Base-by-base conservation (phyloP, 1,140 invertebrate genomes). In the Leptopilina clavipes region DNA sequence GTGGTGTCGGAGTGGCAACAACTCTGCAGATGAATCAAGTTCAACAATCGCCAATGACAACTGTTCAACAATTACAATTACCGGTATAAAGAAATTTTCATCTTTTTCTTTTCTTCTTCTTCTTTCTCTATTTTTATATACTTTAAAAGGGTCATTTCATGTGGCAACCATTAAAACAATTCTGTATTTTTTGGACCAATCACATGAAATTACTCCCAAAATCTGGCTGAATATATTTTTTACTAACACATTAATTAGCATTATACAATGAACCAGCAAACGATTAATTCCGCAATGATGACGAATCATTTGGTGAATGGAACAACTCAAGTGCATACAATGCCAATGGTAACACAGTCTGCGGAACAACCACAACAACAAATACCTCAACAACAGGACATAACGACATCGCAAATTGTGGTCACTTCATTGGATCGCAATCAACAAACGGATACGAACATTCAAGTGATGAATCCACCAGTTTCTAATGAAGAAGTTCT, bases 61-160 rank as follows among this genome's bases (percentile, higher is more conserved):
- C 89, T 14, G 90, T 91, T 74, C 91, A 91, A 74, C 91, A 92
- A 77, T 81, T 92, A 52, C 90, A 91, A 81, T 72, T 89, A 70
- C 86, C 90, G 74, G 92, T 91, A 86, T 80, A 74, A 79, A 73
- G 17, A 77, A 77, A 18, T 77, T 48, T 65, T 56, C 37, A 79
- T 78, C 19, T 78, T 77, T 11, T 31, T 31, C 25, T 2, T 31
- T 5, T 2, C 25, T 31, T 2, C 1, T 31, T 31, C 25, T 31
- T 1, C 25, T 31, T n/a, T n/a, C n/a, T n/a, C n/a, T n/a, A n/a
- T n/a, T n/a, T n/a, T n/a, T n/a, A n/a, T n/a, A 31, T 31, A 31
- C 5, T 5, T 31, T 5, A 5, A 31, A 5, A 5, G 25, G 25
- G 25, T 31, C 5, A 31, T 31, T 31, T 31, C 25, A 31, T 5